Conservation (phyloP, 2,888 invertebrate genomes). For the Parapristionchus giblindavisi region DNA sequence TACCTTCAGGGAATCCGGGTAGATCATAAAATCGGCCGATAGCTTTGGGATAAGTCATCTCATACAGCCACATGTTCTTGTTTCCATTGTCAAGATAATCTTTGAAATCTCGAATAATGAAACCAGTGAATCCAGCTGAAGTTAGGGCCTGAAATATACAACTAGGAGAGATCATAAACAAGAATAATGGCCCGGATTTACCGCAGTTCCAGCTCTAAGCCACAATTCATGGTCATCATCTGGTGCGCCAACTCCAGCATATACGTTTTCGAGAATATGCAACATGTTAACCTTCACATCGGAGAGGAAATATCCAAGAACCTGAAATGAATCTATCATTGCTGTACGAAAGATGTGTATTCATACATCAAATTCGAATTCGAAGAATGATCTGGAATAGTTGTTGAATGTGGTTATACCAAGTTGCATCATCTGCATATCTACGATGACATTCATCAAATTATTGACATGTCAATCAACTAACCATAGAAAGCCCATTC, state of each 20-base stretch:
- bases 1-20: slow-evolving; percentile 26
- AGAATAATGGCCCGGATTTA: too few species aligned
- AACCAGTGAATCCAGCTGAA: slow-evolving; percentile 15
- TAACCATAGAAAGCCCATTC: slow-evolving; percentile 32
- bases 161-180: not conserved
- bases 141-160: slow-evolving; percentile 10
- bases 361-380: slow-evolving; percentile 19
- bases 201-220: slow-evolving; percentile 12
- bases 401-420: not conserved
- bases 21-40: slow-evolving; percentile 23
- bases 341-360: not conserved
- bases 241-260: slow-evolving; percentile 14
- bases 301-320: slow-evolving; percentile 9
- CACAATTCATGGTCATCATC: slow-evolving; percentile 30
- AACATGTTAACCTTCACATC: slow-evolving; percentile 2
- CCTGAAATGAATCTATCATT: not conserved
- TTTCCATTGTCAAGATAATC: slow-evolving; percentile 32
- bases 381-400: slow-evolving; percentile 13
- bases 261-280: slow-evolving; percentile 25
- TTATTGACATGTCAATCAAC: too few species aligned
- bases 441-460: slow-evolving; percentile 4
- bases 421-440: slow-evolving; percentile 12
- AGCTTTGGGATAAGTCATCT: slow-evolving; percentile 33
- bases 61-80: slow-evolving; percentile 29
- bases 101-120: slow-evolving; percentile 23